These are phyloP conservation scores for Agonopterix alstromeriana DNA, from an alignment of 2,888 invertebrate genomes.

Conservation along the genomic window DNA sequence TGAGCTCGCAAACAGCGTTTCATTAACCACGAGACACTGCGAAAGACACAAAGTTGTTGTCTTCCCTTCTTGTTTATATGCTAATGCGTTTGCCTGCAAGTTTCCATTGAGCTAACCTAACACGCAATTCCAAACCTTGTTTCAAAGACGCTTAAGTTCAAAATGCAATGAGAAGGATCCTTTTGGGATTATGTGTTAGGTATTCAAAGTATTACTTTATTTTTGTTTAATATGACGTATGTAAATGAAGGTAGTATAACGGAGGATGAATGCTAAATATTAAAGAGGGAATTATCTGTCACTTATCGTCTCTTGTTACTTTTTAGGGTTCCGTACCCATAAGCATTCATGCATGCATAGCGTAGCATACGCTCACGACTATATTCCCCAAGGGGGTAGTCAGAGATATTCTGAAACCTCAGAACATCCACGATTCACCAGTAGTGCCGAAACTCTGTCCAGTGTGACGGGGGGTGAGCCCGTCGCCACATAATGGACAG, in stretches of 20 bases:
- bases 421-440: no score
- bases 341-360: no score
- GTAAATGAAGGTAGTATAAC: neutral
- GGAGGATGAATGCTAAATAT: neutral
- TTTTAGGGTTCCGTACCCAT: no score
- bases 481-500: no score
- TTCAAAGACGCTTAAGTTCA: no score
- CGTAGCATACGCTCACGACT: no score
- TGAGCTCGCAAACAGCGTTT: conserved; percentile 34
- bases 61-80: conserved; percentile 51
- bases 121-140: no score
- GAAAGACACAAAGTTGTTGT: conserved; percentile 28
- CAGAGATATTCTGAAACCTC: no score
- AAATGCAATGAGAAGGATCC: neutral
- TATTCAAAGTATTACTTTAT: neutral
- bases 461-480: no score
- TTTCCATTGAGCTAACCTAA: neutral
- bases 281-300: neutral
- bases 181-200: neutral
- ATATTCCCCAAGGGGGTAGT: no score
- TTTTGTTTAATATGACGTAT: conserved; percentile 4
- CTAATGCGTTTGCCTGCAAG: conserved; percentile 39
- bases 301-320: no score
- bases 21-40: conserved; percentile 29
- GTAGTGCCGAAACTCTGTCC: no score